A percentile compares a stretch with the other conserved stretches of the same genome.
Conservation (phyloP, 2,888 invertebrate genomes). For the Galeopsomyia nigrocyanea region DNA sequence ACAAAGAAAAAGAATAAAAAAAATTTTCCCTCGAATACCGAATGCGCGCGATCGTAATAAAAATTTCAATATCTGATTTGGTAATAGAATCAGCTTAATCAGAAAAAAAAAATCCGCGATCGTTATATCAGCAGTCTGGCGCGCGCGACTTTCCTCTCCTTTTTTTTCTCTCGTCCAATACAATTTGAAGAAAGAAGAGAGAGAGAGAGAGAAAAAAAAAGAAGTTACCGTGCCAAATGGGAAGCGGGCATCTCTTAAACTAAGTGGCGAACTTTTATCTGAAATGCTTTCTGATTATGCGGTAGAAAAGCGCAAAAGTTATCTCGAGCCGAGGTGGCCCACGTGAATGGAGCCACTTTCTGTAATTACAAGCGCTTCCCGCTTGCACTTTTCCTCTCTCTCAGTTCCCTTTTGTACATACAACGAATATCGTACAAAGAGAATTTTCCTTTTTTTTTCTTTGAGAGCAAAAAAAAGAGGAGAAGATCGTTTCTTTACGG, state of each 20-base stretch:
- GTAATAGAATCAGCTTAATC: constrained; percentile 9
- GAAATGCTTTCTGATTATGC: constrained; percentile 41
- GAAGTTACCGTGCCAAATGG: constrained; percentile 28
- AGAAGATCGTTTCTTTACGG: too few relatives aligned
- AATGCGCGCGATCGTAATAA: background rate
- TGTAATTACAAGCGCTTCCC: constrained; percentile 40
- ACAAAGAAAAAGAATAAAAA: too few relatives aligned
- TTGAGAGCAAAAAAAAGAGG: background rate
- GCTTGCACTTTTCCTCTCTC: constrained; percentile 7
- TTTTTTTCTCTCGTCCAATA: constrained; percentile 22
- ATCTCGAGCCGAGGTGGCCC: constrained; percentile 13
- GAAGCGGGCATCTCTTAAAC: constrained; percentile 30
- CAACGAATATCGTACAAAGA: background rate
- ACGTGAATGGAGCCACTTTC: constrained; percentile 40
- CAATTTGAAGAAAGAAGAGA: constrained; percentile 26
- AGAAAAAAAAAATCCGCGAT: constrained; percentile 11
- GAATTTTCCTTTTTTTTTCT: too few relatives aligned
- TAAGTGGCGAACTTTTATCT: constrained; percentile 41
- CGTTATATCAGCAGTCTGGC: background rate
- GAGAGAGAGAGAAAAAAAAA: too few relatives aligned
- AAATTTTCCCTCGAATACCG: too few relatives aligned
- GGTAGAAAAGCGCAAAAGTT: constrained; percentile 37
- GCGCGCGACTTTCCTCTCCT: background rate
- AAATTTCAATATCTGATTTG: background rate
- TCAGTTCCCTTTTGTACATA: constrained; percentile 5